Evolutionary conservation across 2,797 vertebrate species (phyloP), one percentile per base, ranked within the genome.

Genomic region (Dipus sagitta): DNA sequence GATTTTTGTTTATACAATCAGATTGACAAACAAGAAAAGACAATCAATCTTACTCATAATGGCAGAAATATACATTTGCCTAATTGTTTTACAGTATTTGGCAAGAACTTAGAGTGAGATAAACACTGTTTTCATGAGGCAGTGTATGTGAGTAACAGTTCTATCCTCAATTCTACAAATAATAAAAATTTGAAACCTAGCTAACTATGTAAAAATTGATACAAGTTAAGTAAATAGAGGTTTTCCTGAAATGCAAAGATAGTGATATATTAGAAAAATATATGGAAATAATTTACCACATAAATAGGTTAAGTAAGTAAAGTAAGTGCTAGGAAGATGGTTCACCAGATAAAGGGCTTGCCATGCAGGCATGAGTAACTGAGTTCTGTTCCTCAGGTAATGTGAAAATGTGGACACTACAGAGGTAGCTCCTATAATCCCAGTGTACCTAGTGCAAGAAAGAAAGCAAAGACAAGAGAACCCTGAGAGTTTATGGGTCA

Each of bases 121-220:
- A 67, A 86, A 89, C 52, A 60, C 18, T 42, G 2, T 71, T 34
- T 80, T 77, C 68, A 70, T n/a, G 24, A 80, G 30, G 64, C 38
- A 77, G 11, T 28, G 32, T 64, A 70, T 67, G 18, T 68, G 86
- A 84, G 3, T 42, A 78, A 78, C 85, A 87, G 67, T 28, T 68
- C 47, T 64, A 68, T 64, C 65, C 17, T 68, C 3, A 67, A 30
- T 84, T 24, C 77, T 34, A 87, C 34, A 68, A 71, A 72, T 72
- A 83, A 94, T 38, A 81, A 52, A 88, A 64, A 28, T 82, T 64
- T 12, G 80, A 85, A 88, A 71, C 9, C 2, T 38, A 86, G 71
- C 4, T 72, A 93, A 94, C 74, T 84, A 26, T 7, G 34, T 79
- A 80, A 95, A 68, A 88, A 79, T 88, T 28, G 42, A 68, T 64